These are phyloP conservation scores for Chloroceryle amazona DNA, from an alignment of 2,797 vertebrate species.

Conservation along the genomic window DNA sequence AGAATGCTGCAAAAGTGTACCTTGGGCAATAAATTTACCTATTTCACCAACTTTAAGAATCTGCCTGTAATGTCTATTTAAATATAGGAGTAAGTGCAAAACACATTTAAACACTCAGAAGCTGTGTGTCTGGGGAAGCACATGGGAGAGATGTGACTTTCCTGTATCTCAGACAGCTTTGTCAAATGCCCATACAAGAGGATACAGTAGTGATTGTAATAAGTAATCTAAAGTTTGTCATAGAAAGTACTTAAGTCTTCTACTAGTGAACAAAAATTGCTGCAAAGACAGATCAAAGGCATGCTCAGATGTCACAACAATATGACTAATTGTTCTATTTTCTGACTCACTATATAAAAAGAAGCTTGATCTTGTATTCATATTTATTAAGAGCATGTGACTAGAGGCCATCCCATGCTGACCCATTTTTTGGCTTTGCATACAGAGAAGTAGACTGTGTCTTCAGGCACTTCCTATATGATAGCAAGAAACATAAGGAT, in stretches of 20 bases:
- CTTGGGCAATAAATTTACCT: background rate
- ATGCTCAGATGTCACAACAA: background rate
- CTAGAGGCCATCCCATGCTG: background rate
- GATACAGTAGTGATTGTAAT: background rate
- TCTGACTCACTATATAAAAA: background rate
- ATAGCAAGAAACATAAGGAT: background rate
- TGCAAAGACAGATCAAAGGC: slow-evolving; percentile 3
- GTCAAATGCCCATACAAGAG: background rate
- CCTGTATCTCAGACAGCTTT: background rate
- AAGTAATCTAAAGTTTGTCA: background rate
- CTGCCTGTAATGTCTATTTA: background rate
- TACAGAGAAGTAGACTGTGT: background rate
- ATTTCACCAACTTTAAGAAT: background rate
- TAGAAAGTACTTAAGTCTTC: background rate
- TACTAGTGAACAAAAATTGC: background rate
- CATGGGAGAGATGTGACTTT: background rate
- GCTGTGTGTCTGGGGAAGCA: background rate
- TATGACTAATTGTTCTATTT: background rate
- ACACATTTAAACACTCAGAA: background rate
- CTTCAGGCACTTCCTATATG: background rate
- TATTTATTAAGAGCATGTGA: background rate
- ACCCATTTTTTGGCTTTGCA: background rate
- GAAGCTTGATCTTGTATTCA: background rate
- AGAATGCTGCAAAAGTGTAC: background rate
- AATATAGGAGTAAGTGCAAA: background rate